A percentile compares a stretch with the other conserved stretches of the same genome.
These are phyloP conservation scores for Mesoclemmys tuberculata DNA, from an alignment of 2,113 vertebrate species.

Conservation along the genomic window DNA sequence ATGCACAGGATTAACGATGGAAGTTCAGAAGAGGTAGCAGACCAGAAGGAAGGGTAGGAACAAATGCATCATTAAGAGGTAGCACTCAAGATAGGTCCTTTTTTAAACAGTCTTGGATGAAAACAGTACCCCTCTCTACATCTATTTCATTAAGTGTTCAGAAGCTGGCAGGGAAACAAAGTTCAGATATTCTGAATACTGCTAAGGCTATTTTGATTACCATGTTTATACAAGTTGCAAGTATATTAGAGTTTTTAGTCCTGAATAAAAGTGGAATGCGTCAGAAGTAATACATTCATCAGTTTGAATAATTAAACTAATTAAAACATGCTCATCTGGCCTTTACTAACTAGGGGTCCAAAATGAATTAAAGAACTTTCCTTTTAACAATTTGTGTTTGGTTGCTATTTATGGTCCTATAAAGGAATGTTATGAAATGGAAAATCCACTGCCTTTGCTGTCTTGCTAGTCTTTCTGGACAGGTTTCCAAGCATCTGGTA, in stretches of 20 bases:
- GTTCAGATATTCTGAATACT: not conserved
- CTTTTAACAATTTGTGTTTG: not conserved
- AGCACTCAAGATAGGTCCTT: not conserved
- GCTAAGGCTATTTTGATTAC: not conserved
- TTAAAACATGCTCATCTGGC: not conserved
- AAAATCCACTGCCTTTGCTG: not conserved
- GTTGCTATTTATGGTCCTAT: not conserved
- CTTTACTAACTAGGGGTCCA: not conserved
- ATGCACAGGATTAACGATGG: not conserved
- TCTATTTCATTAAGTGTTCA: not conserved
- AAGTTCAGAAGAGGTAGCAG: not conserved
- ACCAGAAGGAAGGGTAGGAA: not conserved
- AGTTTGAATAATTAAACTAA: not conserved
- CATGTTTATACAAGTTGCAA: not conserved
- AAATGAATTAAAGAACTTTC: not conserved
- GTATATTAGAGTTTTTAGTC: accelerated
- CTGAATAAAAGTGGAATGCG: not conserved
- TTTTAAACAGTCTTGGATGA: not conserved
- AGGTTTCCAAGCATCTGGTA: too few species aligned
- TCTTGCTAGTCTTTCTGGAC: not conserved
- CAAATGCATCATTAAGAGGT: not conserved
- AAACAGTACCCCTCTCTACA: not conserved
- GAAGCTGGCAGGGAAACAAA: not conserved
- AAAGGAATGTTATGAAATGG: not conserved
- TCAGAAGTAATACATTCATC: not conserved